Evolutionary conservation across 2,888 invertebrate species (phyloP).

Genomic region (Cabera pusaria): DNA sequence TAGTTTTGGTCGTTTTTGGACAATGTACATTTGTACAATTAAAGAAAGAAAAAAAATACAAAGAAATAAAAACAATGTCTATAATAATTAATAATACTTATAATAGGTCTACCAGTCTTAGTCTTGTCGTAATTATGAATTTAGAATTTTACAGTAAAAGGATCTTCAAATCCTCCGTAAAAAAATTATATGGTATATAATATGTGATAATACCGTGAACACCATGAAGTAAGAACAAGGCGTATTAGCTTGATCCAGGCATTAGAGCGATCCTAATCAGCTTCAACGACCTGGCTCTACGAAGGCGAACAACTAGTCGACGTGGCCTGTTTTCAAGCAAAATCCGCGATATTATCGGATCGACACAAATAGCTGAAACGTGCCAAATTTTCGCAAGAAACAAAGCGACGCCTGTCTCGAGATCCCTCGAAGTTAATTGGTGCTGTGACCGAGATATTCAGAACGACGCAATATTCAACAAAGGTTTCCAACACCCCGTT

Average conservation of each 20-base stretch:
- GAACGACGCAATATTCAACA: constrained; percentile 44
- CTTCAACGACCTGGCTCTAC: not conserved
- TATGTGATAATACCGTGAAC: too few species aligned
- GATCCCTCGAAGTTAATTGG: constrained; percentile 60
- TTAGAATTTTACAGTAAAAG: too few species aligned
- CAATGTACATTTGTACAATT: too few species aligned
- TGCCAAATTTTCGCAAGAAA: constrained; percentile 64
- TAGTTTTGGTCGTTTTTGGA: too few species aligned
- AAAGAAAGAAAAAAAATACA: too few species aligned
- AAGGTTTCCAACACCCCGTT: constrained; percentile 32
- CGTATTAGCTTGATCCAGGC: constrained; percentile 9
- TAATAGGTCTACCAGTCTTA: too few species aligned
- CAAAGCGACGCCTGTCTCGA: constrained; percentile 59
- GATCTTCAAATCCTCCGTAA: too few species aligned
- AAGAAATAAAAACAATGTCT: too few species aligned
- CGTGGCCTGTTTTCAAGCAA: constrained; percentile 14
- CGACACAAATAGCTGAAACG: constrained; percentile 58
- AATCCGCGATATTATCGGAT: constrained; percentile 50
- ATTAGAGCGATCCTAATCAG: constrained; percentile 17
- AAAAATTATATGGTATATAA: too few species aligned
- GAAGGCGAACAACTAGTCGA: constrained; percentile 14
- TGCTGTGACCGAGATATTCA: constrained; percentile 49
- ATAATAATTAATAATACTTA: too few species aligned
- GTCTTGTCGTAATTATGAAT: too few species aligned
- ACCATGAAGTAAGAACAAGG: not conserved